Conservation (phyloP, 1,140 invertebrate genomes). For the Euglossa dilemma region DNA sequence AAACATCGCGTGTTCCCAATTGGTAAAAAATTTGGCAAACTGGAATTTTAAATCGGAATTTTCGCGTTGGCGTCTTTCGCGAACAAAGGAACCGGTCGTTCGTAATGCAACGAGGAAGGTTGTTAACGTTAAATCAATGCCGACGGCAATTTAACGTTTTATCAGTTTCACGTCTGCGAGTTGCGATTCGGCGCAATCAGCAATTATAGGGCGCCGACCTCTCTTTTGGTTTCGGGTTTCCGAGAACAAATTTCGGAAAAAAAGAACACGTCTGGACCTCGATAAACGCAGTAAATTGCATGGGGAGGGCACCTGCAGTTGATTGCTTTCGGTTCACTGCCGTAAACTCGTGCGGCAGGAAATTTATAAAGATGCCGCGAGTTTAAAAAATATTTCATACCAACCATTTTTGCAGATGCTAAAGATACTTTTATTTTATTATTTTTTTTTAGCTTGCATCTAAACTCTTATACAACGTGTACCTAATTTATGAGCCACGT, state of each 20-base stretch:
- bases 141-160: not conserved
- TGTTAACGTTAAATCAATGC: not conserved
- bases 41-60: not conserved
- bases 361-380: not conserved
- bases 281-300: conserved; percentile 48
- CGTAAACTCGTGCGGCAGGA: not conserved
- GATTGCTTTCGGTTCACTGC: conserved; percentile 35
- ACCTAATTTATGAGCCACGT: no score
- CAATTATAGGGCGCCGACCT: conserved; percentile 45
- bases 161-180: conserved; percentile 2
- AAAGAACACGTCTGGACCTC: conserved; percentile 18
- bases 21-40: no score
- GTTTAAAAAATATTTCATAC: not conserved
- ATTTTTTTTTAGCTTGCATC: not conserved
- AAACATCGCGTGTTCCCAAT: no score
- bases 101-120: not conserved
- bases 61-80: not conserved
- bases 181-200: conserved; percentile 7
- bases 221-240: conserved; percentile 35
- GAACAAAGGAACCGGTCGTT: not conserved
- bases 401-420: no score
- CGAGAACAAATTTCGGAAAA: conserved; percentile 45
- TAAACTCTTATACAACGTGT: no score
- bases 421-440: not conserved
- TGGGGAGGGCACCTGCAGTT: not conserved